A percentile compares a stretch with the other conserved stretches of the same genome.
phyloP scores from a whole-genome alignment of 2,797 vertebrate species.

The Masticophis lateralis region DNA sequence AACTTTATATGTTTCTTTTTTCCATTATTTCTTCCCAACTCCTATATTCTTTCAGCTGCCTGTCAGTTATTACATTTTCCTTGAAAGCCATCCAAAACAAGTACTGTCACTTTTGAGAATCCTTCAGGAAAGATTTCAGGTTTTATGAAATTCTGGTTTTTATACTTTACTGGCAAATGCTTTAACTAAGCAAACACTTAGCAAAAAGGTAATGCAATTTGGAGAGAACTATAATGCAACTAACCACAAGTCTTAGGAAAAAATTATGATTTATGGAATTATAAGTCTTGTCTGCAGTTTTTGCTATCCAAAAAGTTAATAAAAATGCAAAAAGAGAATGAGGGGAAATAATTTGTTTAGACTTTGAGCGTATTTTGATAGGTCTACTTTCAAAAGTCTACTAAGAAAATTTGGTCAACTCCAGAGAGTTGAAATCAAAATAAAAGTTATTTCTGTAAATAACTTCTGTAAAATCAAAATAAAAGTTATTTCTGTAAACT shows the following conservation, averaged over 20 bases:
- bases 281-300: conserved; percentile 67
- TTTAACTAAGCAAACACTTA: conserved; percentile 8
- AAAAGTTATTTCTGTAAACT: conserved; percentile 60
- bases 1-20: neutral
- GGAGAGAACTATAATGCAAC: conserved; percentile 52
- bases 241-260: conserved; percentile 25
- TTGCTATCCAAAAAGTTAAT: conserved; percentile 69
- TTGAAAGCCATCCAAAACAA: neutral
- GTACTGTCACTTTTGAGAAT: neutral
- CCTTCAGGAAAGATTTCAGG: neutral
- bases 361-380: conserved; percentile 72
- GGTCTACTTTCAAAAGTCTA: conserved; percentile 60
- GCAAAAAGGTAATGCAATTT: conserved; percentile 44
- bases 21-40: neutral
- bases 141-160: neutral
- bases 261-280: conserved; percentile 40
- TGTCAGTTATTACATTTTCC: neutral
- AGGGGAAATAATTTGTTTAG: conserved; percentile 73
- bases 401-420: conserved; percentile 61
- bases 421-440: conserved; percentile 62
- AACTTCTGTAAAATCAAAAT: conserved; percentile 54
- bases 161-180: neutral
- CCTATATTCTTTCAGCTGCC: neutral
- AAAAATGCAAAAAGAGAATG: conserved; percentile 65
- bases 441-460: conserved; percentile 49